Base-by-base conservation (phyloP, 2,888 invertebrate genomes). In the Drosophila kokeensis region DNA sequence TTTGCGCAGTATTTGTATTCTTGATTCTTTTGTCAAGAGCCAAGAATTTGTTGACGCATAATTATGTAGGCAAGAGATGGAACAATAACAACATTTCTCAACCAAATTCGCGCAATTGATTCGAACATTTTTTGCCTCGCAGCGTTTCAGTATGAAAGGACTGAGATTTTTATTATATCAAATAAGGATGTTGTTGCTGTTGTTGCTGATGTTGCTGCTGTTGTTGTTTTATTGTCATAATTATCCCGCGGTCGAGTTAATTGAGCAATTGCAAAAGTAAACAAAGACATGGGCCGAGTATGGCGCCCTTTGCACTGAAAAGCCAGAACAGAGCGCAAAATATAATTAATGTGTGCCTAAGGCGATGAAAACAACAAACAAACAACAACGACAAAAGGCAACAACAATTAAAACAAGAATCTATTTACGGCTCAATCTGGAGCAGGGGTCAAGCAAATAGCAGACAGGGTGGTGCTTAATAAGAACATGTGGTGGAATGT, bases 211-310 rank as follows among this genome's bases (percentile, higher is more conserved):
- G 62, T 48, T 62, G 60, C 5, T 53, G 57, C 48, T 60, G 52
- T 36, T 67, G 27, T 65, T 55, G 55, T 65, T 65, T 57, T 73
- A 68, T 75, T 76, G 68, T 76, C 62, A 76, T 81, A 81, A 79
- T 73, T 82, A 74, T 79, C 72, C 79, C 61, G 76, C 72, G 83
- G 81, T 83, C 73, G 76, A 83, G 73, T 83, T 83, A 83, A 83
- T 83, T 83, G 83, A 83, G 83, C 83, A 83, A 83, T 83, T 83
- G 83, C 79, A 77, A 83, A 76, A 81, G 73, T 79, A 74, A 83
- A 82, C 81, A 83, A 79, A 68, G 72, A 74, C 77, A 76, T 73
- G 65, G 58, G 61, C 32, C 10, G 52, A 40, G 53, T 27, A 62
- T 34, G 55, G n/a, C 40, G 62, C 40, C 55, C 65, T 36, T 29